These are phyloP conservation scores for Heliconius sara DNA, from an alignment of 2,888 invertebrate genomes.

Conservation along the genomic window DNA sequence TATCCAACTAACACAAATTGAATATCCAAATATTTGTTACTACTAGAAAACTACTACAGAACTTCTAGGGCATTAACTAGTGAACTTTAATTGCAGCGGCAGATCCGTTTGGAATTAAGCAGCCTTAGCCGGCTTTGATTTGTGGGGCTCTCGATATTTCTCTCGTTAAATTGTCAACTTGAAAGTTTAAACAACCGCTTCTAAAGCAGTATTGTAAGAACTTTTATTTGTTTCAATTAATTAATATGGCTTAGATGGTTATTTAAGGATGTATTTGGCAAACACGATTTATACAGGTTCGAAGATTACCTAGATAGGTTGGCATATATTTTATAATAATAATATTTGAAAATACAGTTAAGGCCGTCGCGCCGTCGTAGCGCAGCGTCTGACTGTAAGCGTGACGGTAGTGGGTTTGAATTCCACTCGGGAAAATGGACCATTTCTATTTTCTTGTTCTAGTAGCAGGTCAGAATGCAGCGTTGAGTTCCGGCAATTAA, in stretches of 20 bases:
- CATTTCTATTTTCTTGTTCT: too few relatives aligned
- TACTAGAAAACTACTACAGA: constrained; percentile 1
- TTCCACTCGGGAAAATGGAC: too few relatives aligned
- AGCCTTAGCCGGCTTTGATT: constrained; percentile 33
- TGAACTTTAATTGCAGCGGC: constrained; percentile 30
- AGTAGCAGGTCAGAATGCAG: too few relatives aligned
- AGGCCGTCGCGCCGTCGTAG: too few relatives aligned
- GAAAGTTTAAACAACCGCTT: constrained; percentile 15
- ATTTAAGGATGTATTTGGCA: background rate
- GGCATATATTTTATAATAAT: too few relatives aligned
- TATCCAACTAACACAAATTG: background rate
- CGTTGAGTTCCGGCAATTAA: too few relatives aligned
- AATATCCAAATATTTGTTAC: background rate
- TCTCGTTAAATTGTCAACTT: constrained; percentile 22
- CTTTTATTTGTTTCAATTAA: background rate
- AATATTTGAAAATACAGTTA: too few relatives aligned
- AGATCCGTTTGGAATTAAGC: constrained; percentile 34
- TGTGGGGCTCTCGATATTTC: constrained; percentile 34
- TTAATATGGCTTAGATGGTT: background rate
- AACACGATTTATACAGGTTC: background rate
- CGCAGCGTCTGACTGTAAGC: too few relatives aligned
- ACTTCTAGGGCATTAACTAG: constrained; percentile 9
- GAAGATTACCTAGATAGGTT: too few relatives aligned
- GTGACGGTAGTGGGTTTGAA: too few relatives aligned
- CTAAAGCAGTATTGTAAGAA: background rate